phyloP scores from a whole-genome alignment of 2,113 vertebrate genomes.

The Archilochus colubris region DNA sequence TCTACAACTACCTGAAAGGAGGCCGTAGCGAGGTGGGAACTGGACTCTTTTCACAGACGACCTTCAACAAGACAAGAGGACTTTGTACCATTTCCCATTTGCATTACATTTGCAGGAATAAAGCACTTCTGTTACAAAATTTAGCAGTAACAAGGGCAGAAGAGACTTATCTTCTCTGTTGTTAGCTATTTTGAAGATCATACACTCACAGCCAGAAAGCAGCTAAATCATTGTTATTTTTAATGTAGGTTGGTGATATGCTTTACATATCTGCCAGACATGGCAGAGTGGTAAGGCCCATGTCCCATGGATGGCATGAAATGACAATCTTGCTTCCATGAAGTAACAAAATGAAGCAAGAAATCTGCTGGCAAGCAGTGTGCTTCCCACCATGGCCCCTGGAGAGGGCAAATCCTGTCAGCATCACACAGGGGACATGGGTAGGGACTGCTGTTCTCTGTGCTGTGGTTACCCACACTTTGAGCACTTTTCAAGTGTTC shows the following conservation, averaged over 20 bases:
- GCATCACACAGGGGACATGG: accelerated
- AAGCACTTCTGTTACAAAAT: neutral
- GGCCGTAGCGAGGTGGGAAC: no score
- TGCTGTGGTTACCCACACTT: neutral
- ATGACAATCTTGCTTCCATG: neutral
- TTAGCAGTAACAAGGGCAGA: neutral
- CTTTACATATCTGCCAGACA: neutral
- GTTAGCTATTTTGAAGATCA: neutral
- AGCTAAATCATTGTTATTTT: neutral
- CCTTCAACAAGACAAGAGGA: no score
- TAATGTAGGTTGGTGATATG: neutral
- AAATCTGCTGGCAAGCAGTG: neutral
- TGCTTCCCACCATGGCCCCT: neutral
- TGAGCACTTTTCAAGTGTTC: neutral
- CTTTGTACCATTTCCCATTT: constrained; percentile 16
- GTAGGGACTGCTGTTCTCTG: neutral
- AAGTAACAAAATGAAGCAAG: neutral
- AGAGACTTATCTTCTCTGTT: neutral
- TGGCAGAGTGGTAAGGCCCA: neutral
- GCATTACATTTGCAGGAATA: constrained; percentile 4
- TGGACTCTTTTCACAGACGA: no score
- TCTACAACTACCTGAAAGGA: no score
- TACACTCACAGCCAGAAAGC: neutral
- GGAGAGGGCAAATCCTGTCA: neutral
- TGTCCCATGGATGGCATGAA: neutral